Evolutionary conservation across 2,113 vertebrate species (phyloP).

Genomic region (Ceyx melanurus): DNA sequence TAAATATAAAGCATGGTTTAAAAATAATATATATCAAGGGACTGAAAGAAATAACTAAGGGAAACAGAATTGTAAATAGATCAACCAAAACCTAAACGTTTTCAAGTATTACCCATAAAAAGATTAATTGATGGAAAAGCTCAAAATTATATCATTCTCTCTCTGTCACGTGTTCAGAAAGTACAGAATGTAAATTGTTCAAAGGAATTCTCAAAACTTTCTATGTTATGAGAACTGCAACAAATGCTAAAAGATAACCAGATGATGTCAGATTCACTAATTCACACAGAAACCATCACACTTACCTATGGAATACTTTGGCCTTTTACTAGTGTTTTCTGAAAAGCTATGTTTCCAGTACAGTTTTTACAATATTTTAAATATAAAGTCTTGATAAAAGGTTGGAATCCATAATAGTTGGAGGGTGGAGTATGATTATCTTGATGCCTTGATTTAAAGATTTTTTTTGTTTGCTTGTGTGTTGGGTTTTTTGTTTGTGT

Average conservation of each 20-base stretch:
- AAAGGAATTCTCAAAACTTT: background rate
- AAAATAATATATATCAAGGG: conserved; percentile 9
- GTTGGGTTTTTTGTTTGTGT: no score
- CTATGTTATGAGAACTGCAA: background rate
- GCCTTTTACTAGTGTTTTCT: background rate
- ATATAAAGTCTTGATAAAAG: rapidly evolving
- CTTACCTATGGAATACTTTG: background rate
- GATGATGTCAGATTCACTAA: background rate
- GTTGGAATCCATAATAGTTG: background rate
- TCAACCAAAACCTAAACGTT: background rate
- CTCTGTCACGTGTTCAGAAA: background rate
- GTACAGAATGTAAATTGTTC: background rate
- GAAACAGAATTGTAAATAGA: background rate
- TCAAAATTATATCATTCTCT: background rate
- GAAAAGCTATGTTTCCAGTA: background rate
- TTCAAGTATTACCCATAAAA: background rate
- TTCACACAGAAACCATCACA: background rate
- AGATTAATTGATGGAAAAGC: background rate
- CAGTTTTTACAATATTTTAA: background rate
- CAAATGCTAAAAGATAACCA: background rate
- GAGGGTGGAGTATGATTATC: background rate
- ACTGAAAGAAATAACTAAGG: background rate
- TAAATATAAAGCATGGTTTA: background rate
- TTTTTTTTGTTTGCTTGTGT: background rate
- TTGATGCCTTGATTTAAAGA: background rate